Evolutionary conservation across 2,888 invertebrate genomes (phyloP), one percentile per base, ranked within the genome.

Genomic region (Morpho deidamia): DNA sequence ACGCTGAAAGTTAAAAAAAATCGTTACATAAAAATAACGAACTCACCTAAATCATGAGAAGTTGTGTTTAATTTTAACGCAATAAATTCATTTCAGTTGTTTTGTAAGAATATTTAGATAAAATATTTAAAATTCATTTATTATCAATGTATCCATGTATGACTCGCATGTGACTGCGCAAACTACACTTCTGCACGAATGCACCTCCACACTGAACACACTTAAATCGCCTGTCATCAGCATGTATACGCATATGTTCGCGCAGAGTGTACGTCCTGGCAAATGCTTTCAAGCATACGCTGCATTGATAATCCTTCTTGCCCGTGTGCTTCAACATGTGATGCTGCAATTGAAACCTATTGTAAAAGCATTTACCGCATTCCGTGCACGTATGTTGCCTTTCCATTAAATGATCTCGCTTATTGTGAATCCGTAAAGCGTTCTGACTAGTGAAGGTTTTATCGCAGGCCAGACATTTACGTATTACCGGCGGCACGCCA

Each of bases 191-290:
- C 55, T 74, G 73, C 0, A 74, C 67, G 23, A 71, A 74, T 0
- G 68, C 60, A 45, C 67, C 67, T 0, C 65, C 70, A 47, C 74
- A 75, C 14, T 64, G 65, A 2, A 65, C 66, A 40, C 76, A 75
- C 12, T 66, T 69, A 33, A 70, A 74, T 1, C 69, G 56, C 5
- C 70, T 65, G 42, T 74, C 71, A 33, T 75, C 63, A 0, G 64
- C 59, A 44, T 78, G 78, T 34, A 72, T 72, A 2, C 73, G 60
- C 71, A 78, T 64, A 52, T 84, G 83, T 38, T 74, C 72, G 0
- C 56, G 65, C 50, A 65, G 54, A 3, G 63, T 66, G 37, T 62
- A 62, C 40, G 66, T 65, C 23, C 66, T 59, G 1, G 59, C 60
- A 38, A 66, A 72, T 3, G 67, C 47, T 56, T 70, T 69, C 4